phyloP scores from a whole-genome alignment of 1,140 invertebrate species.

The Alviniconcha marisindica region DNA sequence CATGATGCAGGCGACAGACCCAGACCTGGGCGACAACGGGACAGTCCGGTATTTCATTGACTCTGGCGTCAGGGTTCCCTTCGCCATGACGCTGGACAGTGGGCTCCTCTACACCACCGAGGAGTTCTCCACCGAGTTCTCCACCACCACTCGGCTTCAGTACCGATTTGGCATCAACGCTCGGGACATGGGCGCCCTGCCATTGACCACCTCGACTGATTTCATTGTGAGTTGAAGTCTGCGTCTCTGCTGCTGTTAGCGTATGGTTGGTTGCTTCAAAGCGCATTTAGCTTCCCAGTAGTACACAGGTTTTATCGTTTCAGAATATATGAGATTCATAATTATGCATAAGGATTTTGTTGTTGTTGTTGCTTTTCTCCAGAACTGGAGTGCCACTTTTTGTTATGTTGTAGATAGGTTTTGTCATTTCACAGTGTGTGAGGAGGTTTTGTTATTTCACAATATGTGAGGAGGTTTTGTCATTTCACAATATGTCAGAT shows the following conservation, averaged over 20 bases:
- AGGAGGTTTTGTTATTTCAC: too few relatives aligned
- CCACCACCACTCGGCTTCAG: neutral
- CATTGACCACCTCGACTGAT: neutral
- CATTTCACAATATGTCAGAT: too few relatives aligned
- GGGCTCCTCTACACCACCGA: slow-evolving; percentile 48
- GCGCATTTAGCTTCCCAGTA: too few relatives aligned
- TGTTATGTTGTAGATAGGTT: too few relatives aligned
- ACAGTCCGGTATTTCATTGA: slow-evolving; percentile 41
- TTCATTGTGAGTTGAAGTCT: slow-evolving; percentile 11
- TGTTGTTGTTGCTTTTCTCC: too few relatives aligned
- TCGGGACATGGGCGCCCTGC: slow-evolving; percentile 36
- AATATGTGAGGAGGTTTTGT: too few relatives aligned
- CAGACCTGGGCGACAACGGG: slow-evolving; percentile 52
- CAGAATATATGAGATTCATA: too few relatives aligned
- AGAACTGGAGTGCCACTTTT: too few relatives aligned
- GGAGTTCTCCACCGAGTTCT: slow-evolving; percentile 50
- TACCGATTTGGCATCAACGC: slow-evolving; percentile 45
- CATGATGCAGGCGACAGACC: slow-evolving; percentile 62
- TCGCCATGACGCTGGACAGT: slow-evolving; percentile 35
- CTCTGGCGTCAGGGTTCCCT: slow-evolving; percentile 31
- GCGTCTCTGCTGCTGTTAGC: neutral
- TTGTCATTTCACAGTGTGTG: too few relatives aligned
- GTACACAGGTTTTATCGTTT: too few relatives aligned
- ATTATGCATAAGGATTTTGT: too few relatives aligned
- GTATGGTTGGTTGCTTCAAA: too few relatives aligned